Evolutionary conservation across 2,888 invertebrate species (phyloP), one percentile per base, ranked within the genome.

Genomic region (Agonum fuliginosum): DNA sequence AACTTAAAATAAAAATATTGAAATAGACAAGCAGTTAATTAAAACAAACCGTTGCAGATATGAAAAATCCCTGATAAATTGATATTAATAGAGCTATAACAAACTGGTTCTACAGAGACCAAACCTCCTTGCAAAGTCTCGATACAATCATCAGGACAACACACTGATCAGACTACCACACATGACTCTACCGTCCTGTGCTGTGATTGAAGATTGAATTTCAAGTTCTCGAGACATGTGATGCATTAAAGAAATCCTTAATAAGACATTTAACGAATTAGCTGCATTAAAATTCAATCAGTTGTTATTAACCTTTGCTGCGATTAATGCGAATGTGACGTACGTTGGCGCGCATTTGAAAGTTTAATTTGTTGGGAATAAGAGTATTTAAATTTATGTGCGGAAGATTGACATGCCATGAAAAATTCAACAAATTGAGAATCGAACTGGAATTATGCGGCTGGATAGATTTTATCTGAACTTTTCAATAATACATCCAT

Each of bases 241-340:
- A 67, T 67, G 41, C 67, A 41, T 67, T 17, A 41, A 67, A 37
- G 37, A 67, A 67, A 67, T 67, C 41, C 46, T 54, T 72, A 72
- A 72, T 54, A 54, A 72, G 72, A 73, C 67, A 67, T 37, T 41
- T 67, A 67, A 67, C 58, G 58, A 73, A 73, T 73, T 73, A 73
- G 58, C 43, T 58, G 62, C 73, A 73, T 73, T 58, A 73, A 73
- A 73, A 73, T 73, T 58, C 73, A 73, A 73, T 73, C 73, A 73
- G 73, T 37, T 24, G 34, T 8, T 70, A 58, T 54, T 73, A 73
- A 73, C 73, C 54, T 73, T 73, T 58, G 14, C 73, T 12, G 54
- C 20, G 22, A 24, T 67, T 62, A 62, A 62, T 62, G 62, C 37
- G 62, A 30, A 62, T 19, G 17, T 17, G 12, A 4, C 22, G 67